Evolutionary conservation across 2,113 vertebrate genomes (phyloP).

Genomic region (Henicopernis longicauda): DNA sequence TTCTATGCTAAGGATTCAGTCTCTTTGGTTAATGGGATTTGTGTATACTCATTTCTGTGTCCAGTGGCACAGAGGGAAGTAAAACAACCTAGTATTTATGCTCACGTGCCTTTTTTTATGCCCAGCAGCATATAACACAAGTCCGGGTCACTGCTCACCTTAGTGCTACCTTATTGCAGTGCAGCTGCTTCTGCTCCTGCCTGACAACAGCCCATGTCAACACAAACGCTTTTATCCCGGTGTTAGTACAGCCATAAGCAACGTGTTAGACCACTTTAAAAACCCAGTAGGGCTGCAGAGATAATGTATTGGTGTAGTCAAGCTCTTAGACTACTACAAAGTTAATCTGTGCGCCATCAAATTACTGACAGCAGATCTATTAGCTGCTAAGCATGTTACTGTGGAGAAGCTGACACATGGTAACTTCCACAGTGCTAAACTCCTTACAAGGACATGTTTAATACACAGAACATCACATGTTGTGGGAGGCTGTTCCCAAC

Average conservation of each 20-base stretch:
- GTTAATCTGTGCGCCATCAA: neutral
- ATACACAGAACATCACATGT: neutral
- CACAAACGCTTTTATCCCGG: fast-evolving
- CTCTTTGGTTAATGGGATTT: neutral
- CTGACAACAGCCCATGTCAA: neutral
- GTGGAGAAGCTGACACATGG: neutral
- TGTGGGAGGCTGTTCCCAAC: neutral
- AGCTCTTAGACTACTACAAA: neutral
- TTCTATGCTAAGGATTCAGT: neutral
- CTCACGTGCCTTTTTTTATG: neutral
- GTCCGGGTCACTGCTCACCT: neutral
- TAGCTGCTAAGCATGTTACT: neutral
- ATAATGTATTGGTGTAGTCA: neutral
- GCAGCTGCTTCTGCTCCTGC: neutral
- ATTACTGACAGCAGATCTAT: neutral
- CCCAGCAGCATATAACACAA: neutral
- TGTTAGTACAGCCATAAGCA: neutral
- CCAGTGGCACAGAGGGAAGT: neutral
- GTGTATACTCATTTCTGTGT: neutral
- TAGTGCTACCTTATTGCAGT: neutral
- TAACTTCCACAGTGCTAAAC: neutral
- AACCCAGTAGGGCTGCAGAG: neutral
- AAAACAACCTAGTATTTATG: neutral
- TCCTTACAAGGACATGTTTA: neutral
- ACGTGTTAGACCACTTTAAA: neutral